These are phyloP conservation scores for Gadopsis bispinosus DNA, from an alignment of 2,797 vertebrate species.

Conservation along the genomic window DNA sequence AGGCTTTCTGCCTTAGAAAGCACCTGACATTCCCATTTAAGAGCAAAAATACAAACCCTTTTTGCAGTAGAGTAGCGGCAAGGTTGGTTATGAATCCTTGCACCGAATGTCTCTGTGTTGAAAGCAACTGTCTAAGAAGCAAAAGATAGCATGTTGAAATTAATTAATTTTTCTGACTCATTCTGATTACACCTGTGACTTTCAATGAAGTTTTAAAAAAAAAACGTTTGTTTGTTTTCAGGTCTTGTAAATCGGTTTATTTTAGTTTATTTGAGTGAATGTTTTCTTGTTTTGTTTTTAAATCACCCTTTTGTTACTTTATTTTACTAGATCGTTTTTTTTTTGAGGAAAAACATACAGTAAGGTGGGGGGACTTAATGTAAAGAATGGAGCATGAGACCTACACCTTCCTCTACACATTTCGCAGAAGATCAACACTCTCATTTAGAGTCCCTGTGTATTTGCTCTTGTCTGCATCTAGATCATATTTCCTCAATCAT, in stretches of 20 bases:
- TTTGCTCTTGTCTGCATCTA: slow-evolving; percentile 10
- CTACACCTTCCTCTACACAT: background rate
- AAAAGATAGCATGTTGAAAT: slow-evolving; percentile 49
- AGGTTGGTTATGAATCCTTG: slow-evolving; percentile 63
- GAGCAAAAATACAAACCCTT: slow-evolving; percentile 44
- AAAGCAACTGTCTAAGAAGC: slow-evolving; percentile 49
- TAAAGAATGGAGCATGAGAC: background rate
- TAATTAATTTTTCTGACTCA: slow-evolving; percentile 58
- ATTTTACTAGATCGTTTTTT: slow-evolving; percentile 13
- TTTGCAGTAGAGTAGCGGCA: slow-evolving; percentile 39
- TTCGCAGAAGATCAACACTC: slow-evolving; percentile 6
- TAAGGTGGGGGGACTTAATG: background rate
- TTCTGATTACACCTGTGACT: slow-evolving; percentile 52
- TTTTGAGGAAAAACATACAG: background rate
- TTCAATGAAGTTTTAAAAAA: slow-evolving; percentile 26
- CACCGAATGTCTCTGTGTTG: slow-evolving; percentile 31
- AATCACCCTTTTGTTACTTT: slow-evolving; percentile 24
- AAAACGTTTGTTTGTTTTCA: slow-evolving; percentile 51
- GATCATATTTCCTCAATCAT: slow-evolving; percentile 10
- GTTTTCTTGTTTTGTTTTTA: slow-evolving; percentile 27
- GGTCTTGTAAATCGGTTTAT: slow-evolving; percentile 58
- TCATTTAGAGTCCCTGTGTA: background rate
- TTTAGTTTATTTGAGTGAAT: slow-evolving; percentile 41
- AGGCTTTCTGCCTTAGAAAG: slow-evolving; percentile 71
- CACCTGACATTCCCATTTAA: slow-evolving; percentile 52